These are phyloP conservation scores for Hirtodrosophila cameraria DNA, from an alignment of 2,888 invertebrate genomes.

Conservation along the genomic window DNA sequence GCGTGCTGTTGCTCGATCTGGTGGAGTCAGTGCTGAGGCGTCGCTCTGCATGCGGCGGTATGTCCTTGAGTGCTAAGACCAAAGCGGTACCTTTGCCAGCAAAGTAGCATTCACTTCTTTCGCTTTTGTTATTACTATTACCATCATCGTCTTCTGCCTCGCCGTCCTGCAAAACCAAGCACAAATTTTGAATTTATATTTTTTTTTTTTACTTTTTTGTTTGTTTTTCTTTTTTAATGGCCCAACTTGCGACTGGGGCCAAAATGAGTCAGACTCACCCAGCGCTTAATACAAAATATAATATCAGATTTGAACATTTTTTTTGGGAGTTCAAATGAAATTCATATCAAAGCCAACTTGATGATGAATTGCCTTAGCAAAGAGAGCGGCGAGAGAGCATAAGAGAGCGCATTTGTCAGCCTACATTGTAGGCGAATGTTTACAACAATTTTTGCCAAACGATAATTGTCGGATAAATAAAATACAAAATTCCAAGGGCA, in stretches of 20 bases:
- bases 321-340: conserved; percentile 43
- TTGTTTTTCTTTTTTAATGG: not conserved
- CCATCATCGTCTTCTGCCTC: conserved; percentile 83
- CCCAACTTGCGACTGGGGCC: conserved; percentile 5
- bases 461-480: conserved; percentile 50
- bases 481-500: conserved; percentile 68
- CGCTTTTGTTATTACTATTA: conserved; percentile 76
- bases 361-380: conserved; percentile 47
- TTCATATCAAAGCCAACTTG: conserved; percentile 39
- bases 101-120: conserved; percentile 94
- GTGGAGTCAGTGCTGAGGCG: conserved; percentile 84
- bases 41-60: conserved; percentile 86
- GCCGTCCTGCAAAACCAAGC: conserved; percentile 73
- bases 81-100: conserved; percentile 97
- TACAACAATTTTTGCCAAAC: conserved; percentile 33
- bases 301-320: conserved; percentile 45
- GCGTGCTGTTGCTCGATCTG: conserved; percentile 85
- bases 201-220: not conserved
- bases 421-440: conserved; percentile 45
- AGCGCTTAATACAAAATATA: conserved; percentile 44
- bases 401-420: conserved; percentile 23
- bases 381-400: conserved; percentile 6
- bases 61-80: conserved; percentile 93
- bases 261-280: conserved; percentile 41
- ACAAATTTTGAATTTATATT: conserved; percentile 3